Conservation (phyloP, 1,140 invertebrate species). For the Papilio machaon region DNA sequence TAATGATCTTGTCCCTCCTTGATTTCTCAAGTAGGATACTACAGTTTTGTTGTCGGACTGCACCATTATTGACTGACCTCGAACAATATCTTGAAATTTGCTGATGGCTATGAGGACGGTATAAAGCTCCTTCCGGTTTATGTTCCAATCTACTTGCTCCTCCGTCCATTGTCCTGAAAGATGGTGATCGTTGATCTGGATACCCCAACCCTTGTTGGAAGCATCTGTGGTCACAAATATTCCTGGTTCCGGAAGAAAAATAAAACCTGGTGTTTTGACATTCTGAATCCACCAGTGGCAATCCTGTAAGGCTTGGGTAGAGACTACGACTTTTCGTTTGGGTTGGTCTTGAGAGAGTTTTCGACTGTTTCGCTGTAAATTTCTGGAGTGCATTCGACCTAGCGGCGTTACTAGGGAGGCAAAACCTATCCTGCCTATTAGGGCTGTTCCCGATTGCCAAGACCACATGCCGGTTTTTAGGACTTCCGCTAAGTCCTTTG, state of each 20-base stretch:
- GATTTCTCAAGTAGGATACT: too few species aligned
- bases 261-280: too few species aligned
- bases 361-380: not conserved
- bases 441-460: constrained; percentile 26
- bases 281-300: too few species aligned
- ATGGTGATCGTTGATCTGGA: constrained; percentile 12
- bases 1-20: not conserved
- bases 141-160: constrained; percentile 41
- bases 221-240: constrained; percentile 42
- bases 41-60: too few species aligned
- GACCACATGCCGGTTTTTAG: constrained; percentile 14
- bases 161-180: constrained; percentile 29
- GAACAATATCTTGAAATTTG: not conserved
- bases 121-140: constrained; percentile 43
- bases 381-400: constrained; percentile 36
- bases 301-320: too few species aligned
- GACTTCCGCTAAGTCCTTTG: not conserved
- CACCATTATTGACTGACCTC: too few species aligned
- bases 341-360: too few species aligned
- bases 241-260: too few species aligned
- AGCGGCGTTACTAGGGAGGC: constrained; percentile 39
- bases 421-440: constrained; percentile 41
- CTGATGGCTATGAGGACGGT: constrained; percentile 19
- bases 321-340: too few species aligned
- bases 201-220: constrained; percentile 42